Evolutionary conservation across 2,888 invertebrate genomes (phyloP), one percentile per base, ranked within the genome.

Genomic region (Agonopterix arenella): DNA sequence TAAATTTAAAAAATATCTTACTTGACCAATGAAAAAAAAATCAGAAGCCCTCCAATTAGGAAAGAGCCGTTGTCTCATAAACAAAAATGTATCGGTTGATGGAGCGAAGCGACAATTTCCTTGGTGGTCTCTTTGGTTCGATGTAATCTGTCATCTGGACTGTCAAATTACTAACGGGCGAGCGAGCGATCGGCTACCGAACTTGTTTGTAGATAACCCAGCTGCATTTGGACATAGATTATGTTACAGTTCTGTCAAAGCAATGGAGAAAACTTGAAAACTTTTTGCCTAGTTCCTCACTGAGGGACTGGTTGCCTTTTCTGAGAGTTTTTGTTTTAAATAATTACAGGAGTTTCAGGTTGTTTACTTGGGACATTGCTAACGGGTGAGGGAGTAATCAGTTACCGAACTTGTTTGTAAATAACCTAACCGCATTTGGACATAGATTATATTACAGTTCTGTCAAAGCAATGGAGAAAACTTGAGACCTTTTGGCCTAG

Each of bases 91-190:
- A 77, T 72, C 68, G 68, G 60, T 68, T 69, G 74, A 72, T 70
- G 70, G 68, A 70, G 64, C 64, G 73, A 64, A 71, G 76, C 75
- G 83, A 83, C 82, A 80, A 78, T 82, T 76, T 79, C 75, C 75
- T 69, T 75, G 89, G 89, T 89, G 89, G 89, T 88, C 89, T 73
- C 66, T 54, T 62, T 59, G 65, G 66, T 68, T 65, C 64, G 70
- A 76, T 76, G 84, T 86, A 86, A 89, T 89, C 89, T 89, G 89
- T 89, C 89, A 89, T 89, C 84, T 80, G 80, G 76, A 75, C 88
- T 89, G 89, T 89, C 89, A 89, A 89, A 89, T 89, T 89, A 89
- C 88, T 89, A 88, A 89, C 88, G 85, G 86, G 75, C 78, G 85
- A 75, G 72, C 85, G 86, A 79, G 69, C 85, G 88, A 86, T 84